Percentiles rank a stretch among this genome's conserved stretches.
phyloP scores from a whole-genome alignment of 2,888 invertebrate species.

The Drosophila neutralis region DNA sequence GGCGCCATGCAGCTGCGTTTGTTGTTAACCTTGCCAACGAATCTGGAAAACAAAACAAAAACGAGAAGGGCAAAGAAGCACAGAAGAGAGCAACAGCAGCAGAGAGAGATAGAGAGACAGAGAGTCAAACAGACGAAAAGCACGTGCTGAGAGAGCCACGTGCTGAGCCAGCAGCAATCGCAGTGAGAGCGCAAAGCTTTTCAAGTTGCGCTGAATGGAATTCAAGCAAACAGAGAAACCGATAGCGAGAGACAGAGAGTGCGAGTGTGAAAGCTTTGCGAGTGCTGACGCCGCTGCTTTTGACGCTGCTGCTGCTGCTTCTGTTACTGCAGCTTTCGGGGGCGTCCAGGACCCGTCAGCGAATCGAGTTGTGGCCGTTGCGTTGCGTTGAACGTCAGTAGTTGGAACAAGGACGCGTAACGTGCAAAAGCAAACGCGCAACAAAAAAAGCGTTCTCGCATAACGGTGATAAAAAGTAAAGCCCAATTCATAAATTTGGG shows the following conservation, averaged over 20 bases:
- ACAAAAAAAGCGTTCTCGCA: conserved; percentile 32
- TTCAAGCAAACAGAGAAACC: conserved; percentile 1
- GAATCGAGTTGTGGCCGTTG: conserved; percentile 64
- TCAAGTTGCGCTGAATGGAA: conserved; percentile 67
- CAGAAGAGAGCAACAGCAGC: conserved; percentile 15
- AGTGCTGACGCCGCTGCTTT: conserved; percentile 16
- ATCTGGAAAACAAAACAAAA: conserved; percentile 75
- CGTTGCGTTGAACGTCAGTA: conserved; percentile 75
- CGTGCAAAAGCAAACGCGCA: conserved; percentile 76
- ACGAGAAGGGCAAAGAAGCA: conserved; percentile 37
- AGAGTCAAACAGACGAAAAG: conserved; percentile 20
- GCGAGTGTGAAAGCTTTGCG: conserved; percentile 51
- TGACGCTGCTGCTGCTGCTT: conserved; percentile 16
- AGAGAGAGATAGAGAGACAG: conserved; percentile 22
- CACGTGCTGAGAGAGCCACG: conserved; percentile 32
- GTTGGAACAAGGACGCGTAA: conserved; percentile 84
- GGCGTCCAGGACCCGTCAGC: conserved; percentile 83
- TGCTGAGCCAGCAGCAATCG: conserved; percentile 30
- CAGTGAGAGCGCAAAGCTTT: conserved; percentile 47
- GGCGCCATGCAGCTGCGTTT: conserved; percentile 67
- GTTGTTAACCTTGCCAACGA: conserved; percentile 72
- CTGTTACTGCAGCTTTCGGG: conserved; percentile 51
- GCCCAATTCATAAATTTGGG: conserved; percentile 35
- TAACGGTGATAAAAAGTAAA: conserved; percentile 36
- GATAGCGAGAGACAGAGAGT: conserved; percentile 15